Base-by-base conservation (phyloP, 2,797 vertebrate genomes). In the Molossus molossus region DNA sequence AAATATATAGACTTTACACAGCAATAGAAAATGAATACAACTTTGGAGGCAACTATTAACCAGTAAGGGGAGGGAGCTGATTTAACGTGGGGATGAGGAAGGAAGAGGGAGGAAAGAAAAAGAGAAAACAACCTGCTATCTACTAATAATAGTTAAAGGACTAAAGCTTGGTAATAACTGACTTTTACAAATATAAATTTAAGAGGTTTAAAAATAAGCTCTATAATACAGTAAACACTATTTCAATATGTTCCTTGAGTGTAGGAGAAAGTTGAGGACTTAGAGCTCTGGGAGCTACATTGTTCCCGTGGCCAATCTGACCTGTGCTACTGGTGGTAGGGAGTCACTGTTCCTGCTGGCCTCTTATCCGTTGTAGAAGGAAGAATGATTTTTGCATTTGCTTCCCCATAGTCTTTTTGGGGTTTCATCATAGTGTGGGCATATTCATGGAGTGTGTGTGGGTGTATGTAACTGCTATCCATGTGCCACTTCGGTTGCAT, bases 1-100 rank as follows among this genome's bases (percentile, higher is more conserved):
- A 85, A 89, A 53, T 90, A 86, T 40, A 60, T 29, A 91, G 33
- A 60, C 45, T 69, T 91, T 82, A 48, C 67, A n/a, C 2, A 55
- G 48, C n/a, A 83, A 91, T 40, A 65, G 25, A 65, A 72, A 91
- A 72, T 58, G 45, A 48, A 75, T 12, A 55, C 9, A 76, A 53
- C 45, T 76, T 53, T 64, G 58, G 72, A 76, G 29, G 40, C 20
- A 64, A 53, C 58, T 88, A 64, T 37, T 10, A 64, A 53, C 45
- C 45, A 76, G 21, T 27, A 53, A 33, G 15, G 6, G 58, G 48
- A 53, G 58, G 23, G n/a, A 76, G 58, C 72, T 80, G 75, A 70
- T 72, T 87, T 53, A 58, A 80, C 64, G 70, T 4, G 23, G 2
- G n/a, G 6, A 55, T 76, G 45, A 80, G 17, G 40, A 79, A 53